A percentile compares a stretch with the other conserved stretches of the same genome.
phyloP scores from a whole-genome alignment of 2,797 vertebrate genomes.

The Huso huso region DNA sequence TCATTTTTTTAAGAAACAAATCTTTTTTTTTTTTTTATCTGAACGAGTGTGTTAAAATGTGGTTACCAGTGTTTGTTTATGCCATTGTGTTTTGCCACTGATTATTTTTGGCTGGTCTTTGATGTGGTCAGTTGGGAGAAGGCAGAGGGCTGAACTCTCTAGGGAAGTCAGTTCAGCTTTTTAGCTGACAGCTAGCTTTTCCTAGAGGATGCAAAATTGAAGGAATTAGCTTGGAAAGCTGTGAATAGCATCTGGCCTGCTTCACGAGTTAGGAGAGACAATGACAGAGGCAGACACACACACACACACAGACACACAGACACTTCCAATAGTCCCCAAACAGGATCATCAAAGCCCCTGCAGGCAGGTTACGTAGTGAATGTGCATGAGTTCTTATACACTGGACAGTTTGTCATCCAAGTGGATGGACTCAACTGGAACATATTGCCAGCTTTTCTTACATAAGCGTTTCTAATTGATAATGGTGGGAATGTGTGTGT shows the following conservation, averaged over 20 bases:
- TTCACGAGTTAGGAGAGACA: slow-evolving; percentile 17
- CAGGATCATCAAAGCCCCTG: slow-evolving; percentile 1
- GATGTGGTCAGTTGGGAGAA: slow-evolving; percentile 34
- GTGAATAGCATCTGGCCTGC: slow-evolving; percentile 16
- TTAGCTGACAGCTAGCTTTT: slow-evolving; percentile 20
- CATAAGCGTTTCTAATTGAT: slow-evolving; percentile 37
- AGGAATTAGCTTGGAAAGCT: slow-evolving; percentile 24
- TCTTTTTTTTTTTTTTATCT: slow-evolving; percentile 14
- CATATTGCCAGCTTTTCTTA: slow-evolving; percentile 31
- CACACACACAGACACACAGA: not conserved
- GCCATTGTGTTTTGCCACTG: slow-evolving; percentile 37
- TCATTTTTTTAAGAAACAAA: too few species aligned
- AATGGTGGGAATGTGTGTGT: slow-evolving; percentile 33
- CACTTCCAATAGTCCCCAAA: slow-evolving; percentile 17
- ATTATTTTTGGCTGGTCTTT: slow-evolving; percentile 29
- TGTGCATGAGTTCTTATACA: slow-evolving; percentile 12
- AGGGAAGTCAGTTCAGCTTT: slow-evolving; percentile 27
- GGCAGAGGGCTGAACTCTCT: slow-evolving; percentile 28
- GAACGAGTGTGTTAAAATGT: slow-evolving; percentile 37
- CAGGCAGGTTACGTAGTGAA: slow-evolving; percentile 10
- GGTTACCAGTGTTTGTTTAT: slow-evolving; percentile 33
- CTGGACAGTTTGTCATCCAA: not conserved
- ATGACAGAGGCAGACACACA: slow-evolving; percentile 6
- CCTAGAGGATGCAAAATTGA: slow-evolving; percentile 2
- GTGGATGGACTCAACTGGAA: slow-evolving; percentile 24